phyloP scores from a whole-genome alignment of 2,797 vertebrate genomes.

The Falco rusticolus region DNA sequence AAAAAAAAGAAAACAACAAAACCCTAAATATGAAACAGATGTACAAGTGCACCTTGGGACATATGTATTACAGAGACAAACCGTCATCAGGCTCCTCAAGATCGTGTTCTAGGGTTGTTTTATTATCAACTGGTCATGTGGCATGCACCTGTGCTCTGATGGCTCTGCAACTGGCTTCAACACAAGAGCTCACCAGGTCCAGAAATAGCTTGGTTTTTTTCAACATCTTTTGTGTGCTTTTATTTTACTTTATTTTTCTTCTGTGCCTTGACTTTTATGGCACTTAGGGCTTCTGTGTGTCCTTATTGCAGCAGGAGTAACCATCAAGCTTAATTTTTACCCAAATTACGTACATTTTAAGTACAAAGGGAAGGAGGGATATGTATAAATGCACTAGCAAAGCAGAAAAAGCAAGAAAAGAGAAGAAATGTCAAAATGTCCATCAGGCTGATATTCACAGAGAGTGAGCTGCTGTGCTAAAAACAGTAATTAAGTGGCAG shows the following conservation, averaged over 20 bases:
- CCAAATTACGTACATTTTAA: not conserved
- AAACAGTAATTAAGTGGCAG: not conserved
- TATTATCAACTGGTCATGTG: slow-evolving; percentile 75
- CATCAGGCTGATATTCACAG: not conserved
- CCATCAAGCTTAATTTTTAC: not conserved
- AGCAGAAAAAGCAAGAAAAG: not conserved
- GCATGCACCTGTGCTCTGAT: slow-evolving; percentile 67
- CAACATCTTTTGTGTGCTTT: not conserved
- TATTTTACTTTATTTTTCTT: not conserved
- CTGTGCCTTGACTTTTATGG: not conserved
- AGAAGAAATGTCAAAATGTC: not conserved
- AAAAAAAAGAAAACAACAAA: not conserved
- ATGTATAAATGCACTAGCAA: not conserved
- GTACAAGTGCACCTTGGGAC: slow-evolving; percentile 66
- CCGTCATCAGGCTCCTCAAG: slow-evolving; percentile 58
- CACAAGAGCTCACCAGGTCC: slow-evolving; percentile 16
- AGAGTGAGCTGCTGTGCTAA: not conserved
- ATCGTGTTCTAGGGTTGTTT: slow-evolving; percentile 52
- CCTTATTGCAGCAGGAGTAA: not conserved
- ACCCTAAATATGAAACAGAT: slow-evolving; percentile 76
- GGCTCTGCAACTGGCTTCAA: slow-evolving; percentile 53
- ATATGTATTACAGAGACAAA: slow-evolving; percentile 75
- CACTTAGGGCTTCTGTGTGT: not conserved
- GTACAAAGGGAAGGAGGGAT: accelerated
- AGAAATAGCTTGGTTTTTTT: slow-evolving; percentile 42